Percentiles rank a stretch among this genome's conserved stretches.
Conservation (phyloP, 2,113 vertebrate genomes). For the Daboia siamensis region DNA sequence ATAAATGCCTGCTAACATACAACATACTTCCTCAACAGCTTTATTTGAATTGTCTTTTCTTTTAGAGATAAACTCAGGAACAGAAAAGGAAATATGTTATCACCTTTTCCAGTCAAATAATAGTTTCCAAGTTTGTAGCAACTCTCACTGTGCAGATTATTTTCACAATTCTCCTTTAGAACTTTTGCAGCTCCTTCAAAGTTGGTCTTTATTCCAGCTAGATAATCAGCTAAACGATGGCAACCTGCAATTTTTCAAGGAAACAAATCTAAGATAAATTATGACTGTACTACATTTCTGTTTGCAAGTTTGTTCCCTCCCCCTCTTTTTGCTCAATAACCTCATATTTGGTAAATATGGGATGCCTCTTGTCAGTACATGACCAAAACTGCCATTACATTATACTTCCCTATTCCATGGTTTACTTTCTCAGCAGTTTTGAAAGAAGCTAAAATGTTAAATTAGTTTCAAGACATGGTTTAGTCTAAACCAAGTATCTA, state of each 20-base stretch:
- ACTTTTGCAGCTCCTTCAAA: slow-evolving; percentile 81
- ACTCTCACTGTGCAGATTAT: slow-evolving; percentile 80
- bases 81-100: background rate
- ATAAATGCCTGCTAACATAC: background rate
- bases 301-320: background rate
- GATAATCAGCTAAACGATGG: slow-evolving; percentile 87
- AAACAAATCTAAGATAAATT: background rate
- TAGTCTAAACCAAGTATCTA: background rate
- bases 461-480: background rate
- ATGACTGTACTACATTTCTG: too few species aligned
- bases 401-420: background rate
- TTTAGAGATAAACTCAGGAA: background rate
- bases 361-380: background rate
- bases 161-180: slow-evolving; percentile 90
- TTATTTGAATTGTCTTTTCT: background rate
- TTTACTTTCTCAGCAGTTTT: background rate
- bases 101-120: slow-evolving; percentile 90
- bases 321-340: background rate
- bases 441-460: background rate
- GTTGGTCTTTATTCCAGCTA: slow-evolving; percentile 87
- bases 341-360: background rate
- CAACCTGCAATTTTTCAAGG: slow-evolving; percentile 72
- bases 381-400: background rate
- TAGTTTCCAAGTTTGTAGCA: slow-evolving; percentile 94
- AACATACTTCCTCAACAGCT: background rate